A percentile compares a stretch with the other conserved stretches of the same genome.
phyloP scores from a whole-genome alignment of 2,797 vertebrate genomes.

The Mus minutoides region DNA sequence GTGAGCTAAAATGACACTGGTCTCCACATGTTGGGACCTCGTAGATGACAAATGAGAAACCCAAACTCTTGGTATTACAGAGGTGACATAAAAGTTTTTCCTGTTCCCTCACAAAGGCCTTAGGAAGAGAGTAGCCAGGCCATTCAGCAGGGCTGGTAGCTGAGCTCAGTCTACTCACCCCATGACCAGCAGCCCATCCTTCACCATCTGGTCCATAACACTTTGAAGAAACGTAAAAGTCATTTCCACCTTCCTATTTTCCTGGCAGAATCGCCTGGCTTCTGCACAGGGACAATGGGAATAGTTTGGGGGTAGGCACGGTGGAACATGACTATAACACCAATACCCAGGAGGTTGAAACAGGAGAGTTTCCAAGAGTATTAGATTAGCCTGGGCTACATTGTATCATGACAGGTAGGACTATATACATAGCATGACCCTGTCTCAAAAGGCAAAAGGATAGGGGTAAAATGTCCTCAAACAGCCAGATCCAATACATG shows the following conservation, averaged over 20 bases:
- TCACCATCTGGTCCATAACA: background rate
- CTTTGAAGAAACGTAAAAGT: background rate
- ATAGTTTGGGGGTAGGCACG: background rate
- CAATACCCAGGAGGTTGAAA: background rate
- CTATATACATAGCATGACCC: background rate
- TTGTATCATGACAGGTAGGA: background rate
- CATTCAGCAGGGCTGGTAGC: too few relatives aligned
- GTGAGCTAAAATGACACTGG: background rate
- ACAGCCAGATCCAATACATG: background rate
- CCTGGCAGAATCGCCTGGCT: background rate
- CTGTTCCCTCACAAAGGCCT: background rate
- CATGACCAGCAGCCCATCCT: accelerated
- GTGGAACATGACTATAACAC: background rate
- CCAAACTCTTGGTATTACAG: background rate
- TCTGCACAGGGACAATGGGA: background rate
- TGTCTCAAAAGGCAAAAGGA: background rate
- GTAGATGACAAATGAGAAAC: background rate
- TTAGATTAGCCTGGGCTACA: background rate
- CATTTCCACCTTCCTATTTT: background rate
- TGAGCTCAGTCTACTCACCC: background rate
- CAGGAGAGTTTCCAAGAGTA: background rate
- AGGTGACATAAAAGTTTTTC: background rate
- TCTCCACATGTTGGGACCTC: background rate
- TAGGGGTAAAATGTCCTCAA: background rate
- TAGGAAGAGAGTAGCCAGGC: background rate